phyloP scores from a whole-genome alignment of 2,888 invertebrate species.

The Neria commutata region DNA sequence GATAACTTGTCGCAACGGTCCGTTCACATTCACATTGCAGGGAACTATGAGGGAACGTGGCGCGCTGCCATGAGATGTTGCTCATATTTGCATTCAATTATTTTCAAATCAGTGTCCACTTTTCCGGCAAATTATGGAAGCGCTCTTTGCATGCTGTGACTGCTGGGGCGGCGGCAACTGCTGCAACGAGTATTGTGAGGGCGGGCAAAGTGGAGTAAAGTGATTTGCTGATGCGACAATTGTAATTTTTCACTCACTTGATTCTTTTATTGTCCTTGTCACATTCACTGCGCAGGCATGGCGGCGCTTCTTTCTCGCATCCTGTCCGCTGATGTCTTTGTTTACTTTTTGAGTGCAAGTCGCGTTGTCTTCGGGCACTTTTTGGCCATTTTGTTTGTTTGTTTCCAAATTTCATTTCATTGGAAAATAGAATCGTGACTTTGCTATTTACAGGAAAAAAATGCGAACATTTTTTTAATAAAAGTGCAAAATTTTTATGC shows the following conservation, averaged over 20 bases:
- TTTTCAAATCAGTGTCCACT: constrained; percentile 39
- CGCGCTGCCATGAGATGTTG: constrained; percentile 10
- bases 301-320: no score
- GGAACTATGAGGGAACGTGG: neutral
- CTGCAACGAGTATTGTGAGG: no score
- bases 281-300: neutral
- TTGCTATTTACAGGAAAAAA: no score
- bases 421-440: no score
- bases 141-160: constrained; percentile 13
- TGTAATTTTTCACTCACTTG: constrained; percentile 52
- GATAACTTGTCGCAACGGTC: neutral
- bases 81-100: constrained; percentile 50
- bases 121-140: constrained; percentile 18
- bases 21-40: neutral
- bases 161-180: neutral
- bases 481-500: no score
- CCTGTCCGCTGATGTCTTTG: neutral
- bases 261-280: constrained; percentile 28
- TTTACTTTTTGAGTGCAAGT: no score
- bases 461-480: no score
- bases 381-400: no score
- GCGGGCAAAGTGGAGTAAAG: constrained; percentile 33
- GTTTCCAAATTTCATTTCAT: no score
- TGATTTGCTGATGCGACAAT: constrained; percentile 52
- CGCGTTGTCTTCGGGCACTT: no score